phyloP scores from a whole-genome alignment of 64 coral and sea anemone species.

The Pocillopora damicornis region DNA sequence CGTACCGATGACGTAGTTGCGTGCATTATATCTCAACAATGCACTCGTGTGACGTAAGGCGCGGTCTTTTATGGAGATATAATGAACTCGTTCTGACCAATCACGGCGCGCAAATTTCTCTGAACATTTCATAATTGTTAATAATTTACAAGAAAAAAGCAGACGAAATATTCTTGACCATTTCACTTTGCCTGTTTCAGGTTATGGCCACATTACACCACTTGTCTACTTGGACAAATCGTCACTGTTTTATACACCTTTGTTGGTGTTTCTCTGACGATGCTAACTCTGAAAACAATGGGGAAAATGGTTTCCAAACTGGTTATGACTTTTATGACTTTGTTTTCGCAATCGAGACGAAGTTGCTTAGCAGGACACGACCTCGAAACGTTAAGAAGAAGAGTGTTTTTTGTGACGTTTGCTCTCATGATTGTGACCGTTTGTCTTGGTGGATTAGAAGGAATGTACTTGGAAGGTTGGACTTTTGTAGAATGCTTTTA shows the following conservation, averaged over 20 bases:
- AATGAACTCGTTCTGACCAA: too few species aligned
- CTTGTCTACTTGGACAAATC: slow-evolving; percentile 32
- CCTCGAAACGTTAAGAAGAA: slow-evolving; percentile 20
- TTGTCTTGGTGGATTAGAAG: background rate
- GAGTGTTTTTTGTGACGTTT: slow-evolving; percentile 18
- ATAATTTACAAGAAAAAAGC: too few species aligned
- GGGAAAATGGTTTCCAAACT: slow-evolving; percentile 17
- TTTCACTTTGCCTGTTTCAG: background rate
- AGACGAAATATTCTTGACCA: too few species aligned
- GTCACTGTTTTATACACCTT: slow-evolving; percentile 33
- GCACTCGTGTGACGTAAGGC: too few species aligned
- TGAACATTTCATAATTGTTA: too few species aligned
- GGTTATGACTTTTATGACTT: background rate
- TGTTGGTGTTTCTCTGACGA: slow-evolving; percentile 31
- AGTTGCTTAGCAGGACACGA: background rate
- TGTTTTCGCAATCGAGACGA: background rate
- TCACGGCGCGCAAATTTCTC: too few species aligned
- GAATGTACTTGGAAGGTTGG: slow-evolving; percentile 29
- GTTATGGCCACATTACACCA: slow-evolving; percentile 48
- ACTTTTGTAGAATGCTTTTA: slow-evolving; percentile 46
- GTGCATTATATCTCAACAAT: too few species aligned
- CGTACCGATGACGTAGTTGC: too few species aligned
- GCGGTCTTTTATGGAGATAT: too few species aligned
- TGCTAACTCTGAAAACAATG: slow-evolving; percentile 27
- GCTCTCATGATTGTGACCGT: slow-evolving; percentile 35